Evolutionary conservation across 2,113 vertebrate genomes (phyloP).

Genomic region (Heliornis fulica): DNA sequence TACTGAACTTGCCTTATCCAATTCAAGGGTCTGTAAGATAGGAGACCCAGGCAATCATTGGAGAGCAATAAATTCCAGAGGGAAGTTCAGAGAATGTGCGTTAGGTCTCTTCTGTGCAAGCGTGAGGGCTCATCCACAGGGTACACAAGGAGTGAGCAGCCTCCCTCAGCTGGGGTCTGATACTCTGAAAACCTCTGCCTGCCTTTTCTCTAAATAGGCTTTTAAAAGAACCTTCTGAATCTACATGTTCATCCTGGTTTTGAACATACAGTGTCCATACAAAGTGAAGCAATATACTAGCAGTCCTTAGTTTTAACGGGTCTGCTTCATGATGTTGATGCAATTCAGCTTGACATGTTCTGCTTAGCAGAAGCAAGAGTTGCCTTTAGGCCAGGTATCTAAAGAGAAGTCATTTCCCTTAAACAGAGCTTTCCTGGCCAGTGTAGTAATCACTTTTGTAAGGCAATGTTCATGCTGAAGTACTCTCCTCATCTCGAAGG

Average conservation of each 20-base stretch:
- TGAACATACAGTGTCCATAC: rapidly evolving
- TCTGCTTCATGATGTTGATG: not conserved
- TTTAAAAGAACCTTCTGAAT: not conserved
- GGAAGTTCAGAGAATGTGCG: not conserved
- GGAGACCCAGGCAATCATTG: not conserved
- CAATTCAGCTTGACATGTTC: not conserved
- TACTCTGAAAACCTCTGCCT: not conserved
- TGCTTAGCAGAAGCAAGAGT: not conserved
- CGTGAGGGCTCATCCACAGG: not conserved
- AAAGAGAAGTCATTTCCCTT: not conserved
- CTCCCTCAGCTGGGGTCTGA: not conserved
- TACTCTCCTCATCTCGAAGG: not conserved
- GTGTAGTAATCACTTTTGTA: not conserved
- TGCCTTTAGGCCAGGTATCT: not conserved
- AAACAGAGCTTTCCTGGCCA: not conserved
- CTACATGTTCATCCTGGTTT: not conserved
- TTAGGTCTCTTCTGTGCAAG: not conserved
- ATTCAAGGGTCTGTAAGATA: not conserved
- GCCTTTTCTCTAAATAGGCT: not conserved
- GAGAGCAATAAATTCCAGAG: not conserved
- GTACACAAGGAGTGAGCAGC: not conserved
- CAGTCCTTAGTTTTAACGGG: not conserved
- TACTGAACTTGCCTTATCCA: not conserved
- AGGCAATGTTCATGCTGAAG: not conserved
- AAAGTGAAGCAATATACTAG: not conserved